Base-by-base conservation (phyloP, 2,888 invertebrate species). In the Spicauda simplicius region DNA sequence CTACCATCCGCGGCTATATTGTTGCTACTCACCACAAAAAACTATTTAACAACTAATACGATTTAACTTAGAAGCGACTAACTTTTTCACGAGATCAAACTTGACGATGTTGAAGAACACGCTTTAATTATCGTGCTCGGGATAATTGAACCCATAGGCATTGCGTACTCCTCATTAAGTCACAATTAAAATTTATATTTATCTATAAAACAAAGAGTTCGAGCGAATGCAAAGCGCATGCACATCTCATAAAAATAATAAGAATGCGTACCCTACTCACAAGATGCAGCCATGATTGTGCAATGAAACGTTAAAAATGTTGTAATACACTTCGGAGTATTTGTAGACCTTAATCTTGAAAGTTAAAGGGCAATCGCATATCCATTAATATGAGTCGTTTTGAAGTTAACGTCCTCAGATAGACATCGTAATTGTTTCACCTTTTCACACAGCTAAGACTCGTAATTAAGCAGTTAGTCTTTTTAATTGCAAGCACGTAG, bases 321-420 rank as follows among this genome's bases (percentile, higher is more conserved):
- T 18, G 62, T 61, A 53, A 50, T 54, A 41, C 53, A 41, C 20
- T 62, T 37, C 20, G 45, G 10, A 50, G 30, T 57, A 56, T 33
- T 64, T 55, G 18, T 55, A 55, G 55, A 19, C 14, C 14, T 66
- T 54, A 45, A 59, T 60, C 54, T 66, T 33, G 8, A 54, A 33
- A 55, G 18, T 54, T 45, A 60, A 48, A 66, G 54, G 59, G 59
- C 59, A 66, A 20, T 30, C 53, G 41, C 62, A 62, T 45, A 62
- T n/a, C 10, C 53, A 84, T 84, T 83, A 81, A 77, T 79, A 81
- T 81, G 78, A 72, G 80, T 78, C 80, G 82, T 87, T 84, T 86
- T 79, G 75, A 80, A 80, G 83, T 81, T 80, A 80, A 81, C 80
- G 80, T 77, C 77, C 77, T 80, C 76, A 79, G 80, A 83, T 82